phyloP scores from a whole-genome alignment of 2,797 vertebrate genomes.

The Peromyscus aztecus region DNA sequence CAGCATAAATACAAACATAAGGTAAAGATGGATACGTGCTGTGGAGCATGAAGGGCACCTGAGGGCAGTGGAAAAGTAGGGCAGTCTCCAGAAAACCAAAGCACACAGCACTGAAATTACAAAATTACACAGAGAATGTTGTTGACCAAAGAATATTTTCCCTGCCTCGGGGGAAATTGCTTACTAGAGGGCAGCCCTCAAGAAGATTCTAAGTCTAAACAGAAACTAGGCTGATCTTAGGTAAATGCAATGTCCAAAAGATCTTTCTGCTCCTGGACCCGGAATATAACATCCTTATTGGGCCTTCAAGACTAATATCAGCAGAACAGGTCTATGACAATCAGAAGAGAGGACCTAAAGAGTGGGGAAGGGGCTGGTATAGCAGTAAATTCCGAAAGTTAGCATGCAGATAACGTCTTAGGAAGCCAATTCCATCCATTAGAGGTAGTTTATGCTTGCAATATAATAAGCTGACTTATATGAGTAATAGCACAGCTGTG shows the following conservation, averaged over 20 bases:
- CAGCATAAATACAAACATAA: slow-evolving; percentile 28
- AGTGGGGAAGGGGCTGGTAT: too few species aligned
- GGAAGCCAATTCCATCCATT: slow-evolving; percentile 51
- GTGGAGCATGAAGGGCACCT: background rate
- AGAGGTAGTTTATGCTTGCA: slow-evolving; percentile 52
- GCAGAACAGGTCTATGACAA: background rate
- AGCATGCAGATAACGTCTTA: slow-evolving; percentile 25
- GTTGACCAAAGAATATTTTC: slow-evolving; percentile 47
- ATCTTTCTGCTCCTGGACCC: slow-evolving; percentile 21
- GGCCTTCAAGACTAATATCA: slow-evolving; percentile 13
- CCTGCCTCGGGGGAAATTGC: background rate
- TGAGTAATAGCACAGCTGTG: slow-evolving; percentile 57
- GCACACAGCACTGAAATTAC: background rate
- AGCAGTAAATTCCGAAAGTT: slow-evolving; percentile 30
- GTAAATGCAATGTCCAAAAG: slow-evolving; percentile 24
- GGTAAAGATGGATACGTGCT: background rate
- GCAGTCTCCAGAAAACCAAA: slow-evolving; percentile 50
- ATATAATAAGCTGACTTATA: slow-evolving; percentile 48
- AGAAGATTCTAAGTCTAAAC: background rate
- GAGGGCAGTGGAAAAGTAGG: slow-evolving; percentile 8
- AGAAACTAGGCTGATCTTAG: slow-evolving; percentile 54
- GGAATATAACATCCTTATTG: slow-evolving; percentile 52
- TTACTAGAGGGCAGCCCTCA: background rate
- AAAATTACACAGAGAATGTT: slow-evolving; percentile 51
- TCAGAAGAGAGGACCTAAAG: background rate